Evolutionary conservation across 1,140 invertebrate genomes (phyloP).

Genomic region (Drosophila cardini): DNA sequence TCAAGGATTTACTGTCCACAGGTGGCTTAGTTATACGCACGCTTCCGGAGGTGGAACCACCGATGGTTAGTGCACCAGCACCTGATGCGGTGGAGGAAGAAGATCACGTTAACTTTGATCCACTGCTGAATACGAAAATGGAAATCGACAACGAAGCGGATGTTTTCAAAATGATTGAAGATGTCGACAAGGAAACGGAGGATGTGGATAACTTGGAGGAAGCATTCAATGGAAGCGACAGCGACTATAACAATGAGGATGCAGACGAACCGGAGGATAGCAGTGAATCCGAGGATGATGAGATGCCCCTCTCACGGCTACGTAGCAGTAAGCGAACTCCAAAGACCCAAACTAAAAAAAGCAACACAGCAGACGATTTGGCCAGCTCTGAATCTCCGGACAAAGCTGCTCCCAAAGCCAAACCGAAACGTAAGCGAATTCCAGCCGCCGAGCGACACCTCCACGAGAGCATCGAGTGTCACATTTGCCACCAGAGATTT

Average conservation of each 20-base stretch:
- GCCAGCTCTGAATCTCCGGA: background rate
- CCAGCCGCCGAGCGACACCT: constrained; percentile 50
- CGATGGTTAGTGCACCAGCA: constrained; percentile 32
- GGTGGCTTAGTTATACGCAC: constrained; percentile 9
- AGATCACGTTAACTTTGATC: background rate
- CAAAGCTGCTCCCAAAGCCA: constrained; percentile 21
- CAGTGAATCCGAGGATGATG: constrained; percentile 66
- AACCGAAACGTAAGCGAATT: constrained; percentile 57
- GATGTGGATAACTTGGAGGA: constrained; percentile 26
- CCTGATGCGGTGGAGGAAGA: constrained; percentile 17
- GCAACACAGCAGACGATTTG: background rate
- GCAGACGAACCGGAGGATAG: constrained; percentile 58
- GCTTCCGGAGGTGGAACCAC: constrained; percentile 17
- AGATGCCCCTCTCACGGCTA: constrained; percentile 57
- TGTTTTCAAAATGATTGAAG: constrained; percentile 77
- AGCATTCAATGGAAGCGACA: constrained; percentile 38
- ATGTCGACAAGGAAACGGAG: constrained; percentile 65
- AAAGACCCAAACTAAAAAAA: constrained; percentile 12
- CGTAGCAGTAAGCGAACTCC: background rate
- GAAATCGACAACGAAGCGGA: constrained; percentile 79
- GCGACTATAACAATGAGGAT: constrained; percentile 49
- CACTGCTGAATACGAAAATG: constrained; percentile 59
- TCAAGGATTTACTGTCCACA: constrained; percentile 67
- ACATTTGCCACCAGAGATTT: constrained; percentile 77
- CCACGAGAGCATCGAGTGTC: constrained; percentile 66